Base-by-base conservation (phyloP, 2,797 vertebrate genomes). In the Syngnathus rostellatus region DNA sequence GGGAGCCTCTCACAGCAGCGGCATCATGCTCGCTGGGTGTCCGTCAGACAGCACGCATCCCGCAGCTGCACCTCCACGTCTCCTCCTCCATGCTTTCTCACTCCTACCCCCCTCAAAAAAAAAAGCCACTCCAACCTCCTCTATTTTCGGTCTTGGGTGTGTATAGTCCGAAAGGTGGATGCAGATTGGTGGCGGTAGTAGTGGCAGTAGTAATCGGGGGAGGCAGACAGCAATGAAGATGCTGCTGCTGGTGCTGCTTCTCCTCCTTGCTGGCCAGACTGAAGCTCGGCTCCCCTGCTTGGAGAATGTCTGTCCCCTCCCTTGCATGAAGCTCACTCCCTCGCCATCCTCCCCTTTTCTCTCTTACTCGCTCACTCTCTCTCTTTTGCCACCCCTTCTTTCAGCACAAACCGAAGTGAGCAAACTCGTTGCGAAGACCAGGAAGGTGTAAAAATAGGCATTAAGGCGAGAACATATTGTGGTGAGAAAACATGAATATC, bases 1-100 rank as follows among this genome's bases (percentile, higher is more conserved):
- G 88, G 89, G 82, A 66, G 85, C 90, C 86, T 89, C 87, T 89
- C 86, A 86, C 80, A 85, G 86, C 85, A 85, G 86, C 84, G 31
- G 55, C 55, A 58, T 58, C 55, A 58, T 58, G 55, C 80, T 86
- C 81, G 77, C 83, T 67, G 78, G 78, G 81, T 64, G 82, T 77
- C 85, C 81, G 77, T 79, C 78, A 85, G 91, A 89, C 77, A 85
- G 87, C 79, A 58, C 75, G 53, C 88, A 88, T 90, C 90, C 87
- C 87, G 78, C 72, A 3, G 71, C 78, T 69, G 77, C 72, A 65
- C 69, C 40, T 74, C 38, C 78, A 51, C 75, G 54, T 81, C 50
- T 72, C 82, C 78, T 75, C 77, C 80, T 72, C 83, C 87, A 85
- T 87, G 74, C 74, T 81, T 72, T 59, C 66, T 53, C 17, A 40